These are phyloP conservation scores for Lacerta agilis DNA, from an alignment of 2,797 vertebrate species.

Conservation along the genomic window DNA sequence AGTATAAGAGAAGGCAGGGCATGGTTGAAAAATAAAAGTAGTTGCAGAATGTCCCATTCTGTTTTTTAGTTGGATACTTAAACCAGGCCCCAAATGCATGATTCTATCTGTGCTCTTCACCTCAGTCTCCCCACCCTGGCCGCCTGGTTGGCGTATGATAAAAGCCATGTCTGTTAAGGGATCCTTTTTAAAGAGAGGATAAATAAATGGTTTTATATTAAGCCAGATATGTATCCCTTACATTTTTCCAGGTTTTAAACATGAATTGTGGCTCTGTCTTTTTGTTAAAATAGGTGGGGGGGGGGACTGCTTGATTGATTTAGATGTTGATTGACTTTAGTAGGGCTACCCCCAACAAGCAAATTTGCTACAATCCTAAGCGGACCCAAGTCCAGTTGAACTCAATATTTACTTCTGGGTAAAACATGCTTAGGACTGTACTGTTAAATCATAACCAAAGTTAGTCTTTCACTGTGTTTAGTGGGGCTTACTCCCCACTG, in stretches of 20 bases:
- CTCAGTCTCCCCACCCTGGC: background rate
- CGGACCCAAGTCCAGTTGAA: background rate
- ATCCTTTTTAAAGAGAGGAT: background rate
- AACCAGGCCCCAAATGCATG: background rate
- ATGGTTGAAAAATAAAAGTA: slow-evolving; percentile 1
- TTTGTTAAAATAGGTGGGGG: background rate
- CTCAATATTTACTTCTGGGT: background rate
- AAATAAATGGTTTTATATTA: background rate
- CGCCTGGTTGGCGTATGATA: background rate
- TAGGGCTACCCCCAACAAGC: background rate
- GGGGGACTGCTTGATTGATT: background rate
- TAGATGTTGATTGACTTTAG: background rate
- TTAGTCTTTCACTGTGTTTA: background rate
- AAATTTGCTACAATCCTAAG: background rate
- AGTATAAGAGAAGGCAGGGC: background rate
- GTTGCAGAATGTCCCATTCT: background rate
- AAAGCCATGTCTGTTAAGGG: background rate
- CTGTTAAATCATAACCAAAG: background rate
- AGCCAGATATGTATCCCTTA: background rate
- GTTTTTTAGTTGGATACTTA: background rate
- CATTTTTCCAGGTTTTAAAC: background rate
- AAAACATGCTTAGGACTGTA: background rate
- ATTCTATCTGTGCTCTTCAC: background rate
- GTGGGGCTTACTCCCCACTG: background rate
- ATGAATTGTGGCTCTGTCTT: background rate